Conservation (phyloP, 2,888 invertebrate genomes). For the Cephus runcator region DNA sequence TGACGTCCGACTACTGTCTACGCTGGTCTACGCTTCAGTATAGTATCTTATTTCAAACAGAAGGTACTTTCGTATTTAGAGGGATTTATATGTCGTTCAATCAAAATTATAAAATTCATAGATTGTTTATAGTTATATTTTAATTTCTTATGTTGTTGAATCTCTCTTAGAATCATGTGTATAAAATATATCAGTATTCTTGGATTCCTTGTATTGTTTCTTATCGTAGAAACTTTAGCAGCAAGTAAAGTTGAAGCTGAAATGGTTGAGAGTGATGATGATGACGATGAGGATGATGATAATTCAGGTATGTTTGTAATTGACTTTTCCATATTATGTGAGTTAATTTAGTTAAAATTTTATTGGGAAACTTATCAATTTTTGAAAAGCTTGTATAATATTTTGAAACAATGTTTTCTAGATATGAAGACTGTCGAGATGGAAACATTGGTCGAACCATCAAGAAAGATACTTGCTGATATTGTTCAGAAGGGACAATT, state of each 20-base stretch:
- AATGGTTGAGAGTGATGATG: background rate
- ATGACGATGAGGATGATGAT: no score
- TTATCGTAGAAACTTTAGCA: background rate
- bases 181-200: background rate
- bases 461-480: conserved; percentile 40
- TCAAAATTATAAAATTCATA: background rate
- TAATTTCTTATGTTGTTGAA: background rate
- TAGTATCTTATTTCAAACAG: background rate
- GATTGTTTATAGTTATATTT: background rate
- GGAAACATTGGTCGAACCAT: conserved; percentile 28
- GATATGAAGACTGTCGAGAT: conserved; percentile 25
- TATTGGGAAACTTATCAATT: no score
- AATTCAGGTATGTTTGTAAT: no score
- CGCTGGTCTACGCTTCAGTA: background rate
- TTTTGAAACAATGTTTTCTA: conserved; percentile 5
- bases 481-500: conserved; percentile 48
- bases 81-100: background rate
- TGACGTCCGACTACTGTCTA: background rate
- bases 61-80: background rate
- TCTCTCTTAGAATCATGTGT: background rate
- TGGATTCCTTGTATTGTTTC: no score
- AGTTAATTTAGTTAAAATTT: conserved; percentile 5
- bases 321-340: background rate
- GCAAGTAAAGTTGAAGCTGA: background rate
- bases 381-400: background rate